Base-by-base conservation (phyloP, 2,797 vertebrate species). In the Melanotaenia nigrans region DNA sequence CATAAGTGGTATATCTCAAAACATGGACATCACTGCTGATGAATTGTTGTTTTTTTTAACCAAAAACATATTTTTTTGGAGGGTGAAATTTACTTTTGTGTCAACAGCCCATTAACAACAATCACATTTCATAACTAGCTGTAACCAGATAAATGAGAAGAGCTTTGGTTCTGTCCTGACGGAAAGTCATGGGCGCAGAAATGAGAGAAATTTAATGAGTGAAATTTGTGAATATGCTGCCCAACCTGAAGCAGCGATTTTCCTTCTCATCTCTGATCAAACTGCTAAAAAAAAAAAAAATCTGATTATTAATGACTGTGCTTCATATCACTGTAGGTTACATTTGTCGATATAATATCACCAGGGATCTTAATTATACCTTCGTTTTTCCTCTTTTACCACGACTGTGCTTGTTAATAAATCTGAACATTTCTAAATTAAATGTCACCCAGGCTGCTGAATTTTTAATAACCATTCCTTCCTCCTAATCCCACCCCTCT, bases 401-500 rank as follows among this genome's bases (percentile, higher is more conserved):
- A 55, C 49, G 69, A 85, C 59, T 16, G 28, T 58, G 65, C 53
- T 76, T 51, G 75, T 83, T 86, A 81, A 79, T 81, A 49, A 20
- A 78, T 77, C 42, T 71, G 42, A 81, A 86, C 65, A 73, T 77
- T 75, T 68, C 71, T 65, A 81, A 89, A 91, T 92, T 53, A 90
- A 88, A 89, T 89, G 83, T 85, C 87, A 89, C 12, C 63, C 13
- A 60, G 77, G 81, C 71, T 73, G 73, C 53, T 90, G 70, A 72
- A 91, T 89, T 82, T 88, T 91, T 90, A 86, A 93, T 81, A 79
- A 45, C 72, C 58, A 70, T 71, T 83, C 74, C 77, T 58, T 55
- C 25, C 59, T 81, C 64, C 49, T 59, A 79, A 85, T 81, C 77
- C 82, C 65, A 30, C 54, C 51, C 73, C 32, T 72, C 57, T 79